A percentile compares a stretch with the other conserved stretches of the same genome.
Evolutionary conservation across 2,797 vertebrate species (phyloP).

Genomic region (Chlorospingus flavigularis): DNA sequence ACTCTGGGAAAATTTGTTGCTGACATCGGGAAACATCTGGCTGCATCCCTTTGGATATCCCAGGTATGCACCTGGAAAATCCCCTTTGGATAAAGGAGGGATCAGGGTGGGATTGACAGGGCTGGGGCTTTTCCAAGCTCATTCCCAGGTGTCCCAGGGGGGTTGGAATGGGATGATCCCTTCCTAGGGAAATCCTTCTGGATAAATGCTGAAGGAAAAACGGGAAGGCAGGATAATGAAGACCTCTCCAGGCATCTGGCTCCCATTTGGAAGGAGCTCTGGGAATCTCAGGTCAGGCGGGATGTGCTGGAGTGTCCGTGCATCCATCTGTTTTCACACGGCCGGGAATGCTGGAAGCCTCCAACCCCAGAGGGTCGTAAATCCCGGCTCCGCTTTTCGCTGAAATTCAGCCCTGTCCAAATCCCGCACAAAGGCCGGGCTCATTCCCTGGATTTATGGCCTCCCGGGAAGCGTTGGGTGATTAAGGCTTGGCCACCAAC

Average conservation of each 20-base stretch:
- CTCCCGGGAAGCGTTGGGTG: conserved; percentile 93
- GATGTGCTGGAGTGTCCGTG: conserved; percentile 89
- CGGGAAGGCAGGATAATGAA: conserved; percentile 55
- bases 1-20: not conserved
- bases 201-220: not conserved
- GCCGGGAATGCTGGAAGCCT: conserved; percentile 95
- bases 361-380: conserved; percentile 97
- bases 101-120: too few relatives aligned
- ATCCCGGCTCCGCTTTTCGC: conserved; percentile 93
- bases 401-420: conserved; percentile 97
- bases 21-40: fast-evolving
- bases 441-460: conserved; percentile 98
- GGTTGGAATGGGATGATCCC: not conserved
- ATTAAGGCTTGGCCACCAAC: conserved; percentile 99
- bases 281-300: conserved; percentile 87
- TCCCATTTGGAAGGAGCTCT: conserved; percentile 88
- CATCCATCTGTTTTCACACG: conserved; percentile 99
- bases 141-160: fast-evolving
- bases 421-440: conserved; percentile 93
- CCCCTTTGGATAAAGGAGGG: not conserved
- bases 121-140: not conserved
- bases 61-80: fast-evolving
- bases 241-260: conserved; percentile 92
- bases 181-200: not conserved
- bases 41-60: too few relatives aligned